Percentiles rank a stretch among this genome's conserved stretches.
Evolutionary conservation across 1,140 invertebrate species (phyloP).

Genomic region (Periplaneta americana): DNA sequence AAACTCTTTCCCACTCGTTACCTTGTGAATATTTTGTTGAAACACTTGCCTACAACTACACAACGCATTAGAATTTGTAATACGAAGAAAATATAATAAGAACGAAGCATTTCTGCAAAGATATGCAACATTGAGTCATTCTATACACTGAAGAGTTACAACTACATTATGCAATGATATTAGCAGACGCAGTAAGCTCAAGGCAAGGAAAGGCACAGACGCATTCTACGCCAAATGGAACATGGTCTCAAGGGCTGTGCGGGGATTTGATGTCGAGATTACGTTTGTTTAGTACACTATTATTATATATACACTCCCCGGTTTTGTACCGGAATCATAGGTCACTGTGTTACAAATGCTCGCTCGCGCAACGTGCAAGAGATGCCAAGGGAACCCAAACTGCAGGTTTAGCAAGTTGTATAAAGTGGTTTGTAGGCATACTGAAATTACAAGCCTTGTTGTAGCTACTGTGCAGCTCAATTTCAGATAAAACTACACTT

Average conservation of each 20-base stretch:
- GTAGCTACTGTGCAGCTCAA: background rate
- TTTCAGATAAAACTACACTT: background rate
- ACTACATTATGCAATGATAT: background rate
- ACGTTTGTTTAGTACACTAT: background rate
- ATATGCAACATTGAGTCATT: background rate
- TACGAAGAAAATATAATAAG: too few relatives aligned
- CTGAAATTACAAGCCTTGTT: background rate
- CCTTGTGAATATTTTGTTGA: too few relatives aligned
- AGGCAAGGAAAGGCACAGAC: background rate
- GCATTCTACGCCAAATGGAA: background rate
- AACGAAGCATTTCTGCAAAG: background rate
- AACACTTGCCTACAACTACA: too few relatives aligned
- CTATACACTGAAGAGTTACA: background rate
- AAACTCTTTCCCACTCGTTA: too few relatives aligned
- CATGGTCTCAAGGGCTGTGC: background rate
- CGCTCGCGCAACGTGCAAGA: background rate
- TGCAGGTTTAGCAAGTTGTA: background rate
- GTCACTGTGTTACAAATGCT: background rate
- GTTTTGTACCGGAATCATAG: background rate
- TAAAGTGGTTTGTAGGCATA: background rate
- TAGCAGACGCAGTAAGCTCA: background rate
- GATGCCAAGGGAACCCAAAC: too few relatives aligned
- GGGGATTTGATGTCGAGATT: background rate
- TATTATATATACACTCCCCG: background rate
- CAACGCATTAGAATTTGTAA: too few relatives aligned